Conservation (phyloP, 2,888 invertebrate species). For the Drosophila borborema region DNA sequence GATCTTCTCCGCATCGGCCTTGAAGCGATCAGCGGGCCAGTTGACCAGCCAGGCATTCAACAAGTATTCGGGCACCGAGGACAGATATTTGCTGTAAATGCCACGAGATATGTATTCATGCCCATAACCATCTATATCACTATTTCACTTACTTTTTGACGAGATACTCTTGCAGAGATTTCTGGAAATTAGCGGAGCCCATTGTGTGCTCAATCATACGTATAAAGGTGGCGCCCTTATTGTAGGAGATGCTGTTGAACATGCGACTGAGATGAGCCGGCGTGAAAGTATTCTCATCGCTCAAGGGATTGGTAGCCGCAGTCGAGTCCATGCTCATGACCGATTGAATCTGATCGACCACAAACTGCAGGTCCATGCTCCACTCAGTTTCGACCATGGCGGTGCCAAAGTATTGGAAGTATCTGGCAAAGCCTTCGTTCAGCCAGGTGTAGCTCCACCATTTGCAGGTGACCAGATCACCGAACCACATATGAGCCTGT, state of each 20-base stretch:
- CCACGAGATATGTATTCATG: not conserved
- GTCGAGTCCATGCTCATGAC: constrained; percentile 88
- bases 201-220: constrained; percentile 89
- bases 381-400: constrained; percentile 86
- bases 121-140: not conserved
- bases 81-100: constrained; percentile 64
- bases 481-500: constrained; percentile 89
- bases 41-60: constrained; percentile 85
- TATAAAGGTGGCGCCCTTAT: constrained; percentile 89
- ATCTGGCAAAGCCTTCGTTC: constrained; percentile 89
- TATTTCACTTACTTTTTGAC: constrained; percentile 68
- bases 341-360: constrained; percentile 89
- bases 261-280: constrained; percentile 87
- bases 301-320: constrained; percentile 87
- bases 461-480: constrained; percentile 87
- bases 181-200: constrained; percentile 86
- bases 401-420: constrained; percentile 89
- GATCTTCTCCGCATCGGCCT: constrained; percentile 71
- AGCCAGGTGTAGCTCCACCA: constrained; percentile 88
- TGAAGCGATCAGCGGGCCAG: constrained; percentile 69
- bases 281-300: constrained; percentile 86
- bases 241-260: constrained; percentile 89
- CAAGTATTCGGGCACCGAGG: constrained; percentile 86
- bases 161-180: constrained; percentile 87
- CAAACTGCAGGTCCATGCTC: constrained; percentile 89